Conservation (phyloP, 2,888 invertebrate genomes). For the Tinea trinotella region DNA sequence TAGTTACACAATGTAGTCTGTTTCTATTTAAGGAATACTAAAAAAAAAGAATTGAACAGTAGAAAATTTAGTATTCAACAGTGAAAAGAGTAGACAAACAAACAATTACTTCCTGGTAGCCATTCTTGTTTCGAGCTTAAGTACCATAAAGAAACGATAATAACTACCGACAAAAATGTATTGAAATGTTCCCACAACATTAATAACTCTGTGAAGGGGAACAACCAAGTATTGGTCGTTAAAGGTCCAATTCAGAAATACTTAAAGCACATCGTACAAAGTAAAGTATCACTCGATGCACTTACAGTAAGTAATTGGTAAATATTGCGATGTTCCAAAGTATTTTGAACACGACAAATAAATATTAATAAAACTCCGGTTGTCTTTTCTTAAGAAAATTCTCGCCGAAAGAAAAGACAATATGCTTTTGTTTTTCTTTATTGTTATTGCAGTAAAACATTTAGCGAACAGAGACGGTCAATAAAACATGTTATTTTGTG, state of each 20-base stretch:
- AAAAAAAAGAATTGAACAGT: no score
- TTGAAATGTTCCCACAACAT: neutral
- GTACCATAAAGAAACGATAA: no score
- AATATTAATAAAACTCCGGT: conserved; percentile 63
- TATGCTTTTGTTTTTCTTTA: conserved; percentile 70
- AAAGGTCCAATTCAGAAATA: neutral
- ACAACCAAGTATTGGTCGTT: neutral
- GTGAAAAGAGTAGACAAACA: no score
- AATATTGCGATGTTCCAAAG: conserved; percentile 43
- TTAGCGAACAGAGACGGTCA: conserved; percentile 52
- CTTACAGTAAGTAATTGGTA: conserved; percentile 40
- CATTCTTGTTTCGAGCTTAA: no score
- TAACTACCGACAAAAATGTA: neutral
- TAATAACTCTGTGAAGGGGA: neutral
- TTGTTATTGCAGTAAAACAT: conserved; percentile 69
- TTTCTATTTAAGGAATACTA: no score
- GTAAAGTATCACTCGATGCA: neutral
- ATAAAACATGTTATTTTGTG: conserved; percentile 72
- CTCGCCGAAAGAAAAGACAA: conserved; percentile 51
- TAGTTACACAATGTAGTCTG: no score
- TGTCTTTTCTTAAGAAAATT: conserved; percentile 56
- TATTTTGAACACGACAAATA: conserved; percentile 54
- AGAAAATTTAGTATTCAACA: no score
- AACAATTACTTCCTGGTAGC: no score
- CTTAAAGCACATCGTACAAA: neutral